Conservation (phyloP, 2,888 invertebrate genomes). For the Luperina nickerlii region DNA sequence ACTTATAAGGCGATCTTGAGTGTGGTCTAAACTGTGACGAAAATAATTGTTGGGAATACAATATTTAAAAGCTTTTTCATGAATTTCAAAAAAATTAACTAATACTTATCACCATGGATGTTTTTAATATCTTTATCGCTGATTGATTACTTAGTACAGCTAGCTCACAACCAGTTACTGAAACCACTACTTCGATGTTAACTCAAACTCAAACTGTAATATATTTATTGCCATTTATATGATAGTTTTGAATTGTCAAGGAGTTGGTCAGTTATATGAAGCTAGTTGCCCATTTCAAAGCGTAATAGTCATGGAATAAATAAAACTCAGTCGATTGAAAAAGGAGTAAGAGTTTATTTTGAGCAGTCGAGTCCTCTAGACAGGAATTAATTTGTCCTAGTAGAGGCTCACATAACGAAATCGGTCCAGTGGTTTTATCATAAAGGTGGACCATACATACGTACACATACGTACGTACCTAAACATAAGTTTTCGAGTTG, state of each 20-base stretch:
- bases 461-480: neutral
- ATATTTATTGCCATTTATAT: neutral
- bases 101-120: too few species aligned
- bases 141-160: neutral
- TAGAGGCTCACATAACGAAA: neutral
- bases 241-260: neutral
- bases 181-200: too few species aligned
- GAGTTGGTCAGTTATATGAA: neutral
- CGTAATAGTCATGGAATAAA: neutral
- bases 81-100: too few species aligned
- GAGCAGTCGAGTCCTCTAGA: conserved; percentile 7
- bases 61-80: neutral
- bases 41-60: neutral
- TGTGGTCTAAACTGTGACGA: neutral
- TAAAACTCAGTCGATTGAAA: neutral
- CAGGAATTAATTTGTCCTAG: conserved; percentile 1
- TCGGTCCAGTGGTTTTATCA: neutral
- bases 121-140: neutral
- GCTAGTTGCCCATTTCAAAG: neutral
- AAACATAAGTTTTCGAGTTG: neutral
- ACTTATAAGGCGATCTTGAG: neutral
- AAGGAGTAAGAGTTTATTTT: neutral
- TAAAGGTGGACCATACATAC: neutral
- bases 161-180: neutral
- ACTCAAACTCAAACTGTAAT: neutral